Conservation (phyloP, 1,140 invertebrate species). For the Eupeodes corollae region DNA sequence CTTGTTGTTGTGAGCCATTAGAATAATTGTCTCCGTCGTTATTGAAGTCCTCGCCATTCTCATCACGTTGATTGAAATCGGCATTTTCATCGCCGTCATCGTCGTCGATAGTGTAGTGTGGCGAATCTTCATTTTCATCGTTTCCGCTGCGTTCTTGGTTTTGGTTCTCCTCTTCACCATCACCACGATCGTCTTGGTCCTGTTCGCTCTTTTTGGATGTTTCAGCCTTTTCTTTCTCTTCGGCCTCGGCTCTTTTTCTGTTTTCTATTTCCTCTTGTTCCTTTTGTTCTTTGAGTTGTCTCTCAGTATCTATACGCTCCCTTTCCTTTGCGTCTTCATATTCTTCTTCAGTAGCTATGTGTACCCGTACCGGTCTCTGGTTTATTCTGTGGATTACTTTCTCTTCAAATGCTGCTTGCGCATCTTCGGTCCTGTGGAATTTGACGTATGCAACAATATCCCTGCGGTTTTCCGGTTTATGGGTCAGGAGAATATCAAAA, state of each 20-base stretch:
- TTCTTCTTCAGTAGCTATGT: conserved; percentile 41
- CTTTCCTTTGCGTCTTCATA: conserved; percentile 43
- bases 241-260: conserved; percentile 1
- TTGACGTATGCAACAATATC: conserved; percentile 58
- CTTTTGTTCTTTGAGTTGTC: conserved; percentile 28
- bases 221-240: conserved; percentile 5
- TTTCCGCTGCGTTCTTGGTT: conserved; percentile 13
- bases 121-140: background rate
- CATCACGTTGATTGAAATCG: background rate
- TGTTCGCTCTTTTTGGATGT: conserved; percentile 4
- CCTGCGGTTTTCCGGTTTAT: conserved; percentile 44
- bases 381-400: conserved; percentile 44
- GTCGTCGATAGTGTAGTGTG: conserved; percentile 6
- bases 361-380: conserved; percentile 43
- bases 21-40: background rate
- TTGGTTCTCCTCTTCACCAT: conserved; percentile 9
- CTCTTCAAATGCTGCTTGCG: conserved; percentile 45
- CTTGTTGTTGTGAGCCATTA: background rate
- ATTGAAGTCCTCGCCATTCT: background rate
- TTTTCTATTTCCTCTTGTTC: conserved; percentile 7
- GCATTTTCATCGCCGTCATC: conserved; percentile 2
- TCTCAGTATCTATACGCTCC: conserved; percentile 33
- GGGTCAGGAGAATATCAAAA: conserved; percentile 53
- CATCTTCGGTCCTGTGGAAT: conserved; percentile 58
- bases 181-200: background rate